Percentiles rank a stretch among this genome's conserved stretches.
These are phyloP conservation scores for Macrosteles quadrilineatus DNA, from an alignment of 1,140 invertebrate genomes.

Conservation along the genomic window DNA sequence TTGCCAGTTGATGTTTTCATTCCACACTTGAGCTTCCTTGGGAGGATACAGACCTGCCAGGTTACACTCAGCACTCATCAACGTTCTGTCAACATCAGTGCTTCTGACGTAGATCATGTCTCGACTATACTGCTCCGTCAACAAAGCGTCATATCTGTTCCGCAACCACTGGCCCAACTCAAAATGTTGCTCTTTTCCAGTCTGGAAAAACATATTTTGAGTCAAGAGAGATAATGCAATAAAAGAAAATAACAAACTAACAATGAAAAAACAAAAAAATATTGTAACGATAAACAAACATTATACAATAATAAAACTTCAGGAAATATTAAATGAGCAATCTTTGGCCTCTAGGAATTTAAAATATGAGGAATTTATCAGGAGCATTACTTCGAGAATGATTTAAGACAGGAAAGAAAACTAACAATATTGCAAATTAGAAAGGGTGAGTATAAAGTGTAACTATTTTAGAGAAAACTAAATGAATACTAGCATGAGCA, in stretches of 20 bases:
- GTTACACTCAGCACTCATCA: conserved; percentile 85
- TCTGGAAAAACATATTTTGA: conserved; percentile 52
- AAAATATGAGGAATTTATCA: too few species aligned
- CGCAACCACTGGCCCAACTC: conserved; percentile 67
- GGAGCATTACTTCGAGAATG: too few species aligned
- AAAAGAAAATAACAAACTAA: conserved; percentile 24
- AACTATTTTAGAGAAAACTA: too few species aligned
- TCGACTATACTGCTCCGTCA: conserved; percentile 55
- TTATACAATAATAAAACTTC: too few species aligned
- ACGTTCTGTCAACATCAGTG: conserved; percentile 82
- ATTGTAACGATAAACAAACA: neutral
- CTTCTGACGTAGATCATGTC: conserved; percentile 70
- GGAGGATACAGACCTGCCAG: conserved; percentile 77
- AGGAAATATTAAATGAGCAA: neutral
- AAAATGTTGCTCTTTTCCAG: conserved; percentile 77
- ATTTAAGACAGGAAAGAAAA: too few species aligned
- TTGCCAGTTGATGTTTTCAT: conserved; percentile 73
- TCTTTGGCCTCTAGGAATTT: neutral
- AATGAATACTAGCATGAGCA: too few species aligned
- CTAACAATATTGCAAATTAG: too few species aligned
- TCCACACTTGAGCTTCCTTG: conserved; percentile 60
- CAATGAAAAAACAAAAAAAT: neutral
- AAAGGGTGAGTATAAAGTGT: too few species aligned
- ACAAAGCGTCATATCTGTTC: conserved; percentile 56
- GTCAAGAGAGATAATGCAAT: conserved; percentile 15